phyloP scores from a whole-genome alignment of 2,888 invertebrate species.

The Agapostemon virescens region DNA sequence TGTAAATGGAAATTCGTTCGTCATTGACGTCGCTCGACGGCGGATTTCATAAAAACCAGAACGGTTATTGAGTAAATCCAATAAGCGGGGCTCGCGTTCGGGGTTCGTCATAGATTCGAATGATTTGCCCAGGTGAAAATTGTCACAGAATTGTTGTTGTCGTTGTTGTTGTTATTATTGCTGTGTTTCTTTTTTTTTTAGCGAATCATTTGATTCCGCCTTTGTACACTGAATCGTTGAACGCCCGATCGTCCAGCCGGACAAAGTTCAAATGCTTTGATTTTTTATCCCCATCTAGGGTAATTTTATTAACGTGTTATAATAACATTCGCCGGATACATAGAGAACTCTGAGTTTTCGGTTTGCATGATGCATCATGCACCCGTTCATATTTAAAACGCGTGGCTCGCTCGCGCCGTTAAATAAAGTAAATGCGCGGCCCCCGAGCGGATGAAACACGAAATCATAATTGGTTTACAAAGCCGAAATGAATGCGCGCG shows the following conservation, averaged over 20 bases:
- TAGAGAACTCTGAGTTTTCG: conserved; percentile 20
- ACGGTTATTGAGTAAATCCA: conserved; percentile 48
- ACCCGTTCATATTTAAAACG: conserved; percentile 45
- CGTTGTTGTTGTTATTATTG: no score
- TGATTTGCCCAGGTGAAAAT: conserved; percentile 20
- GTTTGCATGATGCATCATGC: conserved; percentile 32
- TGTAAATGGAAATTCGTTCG: conserved; percentile 27
- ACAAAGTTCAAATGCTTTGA: conserved; percentile 42
- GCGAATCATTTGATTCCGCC: neutral
- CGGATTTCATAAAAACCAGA: conserved; percentile 39
- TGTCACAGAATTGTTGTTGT: neutral
- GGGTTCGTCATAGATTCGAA: conserved; percentile 7
- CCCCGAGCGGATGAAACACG: conserved; percentile 38
- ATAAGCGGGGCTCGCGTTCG: conserved; percentile 39
- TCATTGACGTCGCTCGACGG: conserved; percentile 20
- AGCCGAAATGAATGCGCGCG: conserved; percentile 27
- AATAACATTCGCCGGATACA: conserved; percentile 37
- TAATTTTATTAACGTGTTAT: conserved; percentile 51
- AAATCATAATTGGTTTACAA: conserved; percentile 52
- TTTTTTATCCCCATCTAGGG: conserved; percentile 52
- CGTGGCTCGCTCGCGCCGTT: conserved; percentile 23
- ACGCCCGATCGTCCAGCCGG: conserved; percentile 8
- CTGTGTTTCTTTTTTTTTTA: neutral
- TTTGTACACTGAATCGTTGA: conserved; percentile 12
- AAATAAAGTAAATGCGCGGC: conserved; percentile 51